Conservation (phyloP, 2,888 invertebrate species). For the Alitta virens region DNA sequence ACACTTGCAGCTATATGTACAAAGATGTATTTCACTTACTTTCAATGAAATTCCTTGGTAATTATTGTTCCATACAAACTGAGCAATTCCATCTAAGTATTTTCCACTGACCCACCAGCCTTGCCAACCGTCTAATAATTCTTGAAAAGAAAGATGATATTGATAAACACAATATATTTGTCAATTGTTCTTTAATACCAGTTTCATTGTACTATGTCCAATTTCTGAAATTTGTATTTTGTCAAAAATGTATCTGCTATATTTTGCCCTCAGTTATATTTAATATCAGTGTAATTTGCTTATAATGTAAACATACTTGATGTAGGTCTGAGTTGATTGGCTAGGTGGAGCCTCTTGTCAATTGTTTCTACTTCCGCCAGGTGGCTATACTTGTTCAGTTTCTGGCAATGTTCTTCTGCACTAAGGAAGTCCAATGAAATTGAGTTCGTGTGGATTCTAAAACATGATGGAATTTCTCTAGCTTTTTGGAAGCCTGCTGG, state of each 20-base stretch:
- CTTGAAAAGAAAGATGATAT: conserved; percentile 15
- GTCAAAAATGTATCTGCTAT: too few species aligned
- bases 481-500: conserved; percentile 16
- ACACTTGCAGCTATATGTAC: too few species aligned
- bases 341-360: conserved; percentile 18
- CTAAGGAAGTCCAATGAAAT: neutral
- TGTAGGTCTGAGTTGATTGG: neutral
- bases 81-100: conserved; percentile 10
- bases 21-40: too few species aligned
- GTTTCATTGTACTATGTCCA: too few species aligned
- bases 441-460: conserved; percentile 17
- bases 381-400: conserved; percentile 16
- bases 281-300: too few species aligned
- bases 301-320: conserved; percentile 1
- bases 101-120: conserved; percentile 31
- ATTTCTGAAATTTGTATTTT: too few species aligned
- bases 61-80: conserved; percentile 23
- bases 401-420: conserved; percentile 14
- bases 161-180: too few species aligned
- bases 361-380: conserved; percentile 24
- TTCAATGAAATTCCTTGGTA: conserved; percentile 7
- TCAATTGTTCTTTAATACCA: too few species aligned
- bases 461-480: conserved; percentile 19
- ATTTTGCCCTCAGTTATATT: too few species aligned
- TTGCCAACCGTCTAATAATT: conserved; percentile 31